Conservation (phyloP, 1,140 invertebrate species). For the Heterodera schachtii region DNA sequence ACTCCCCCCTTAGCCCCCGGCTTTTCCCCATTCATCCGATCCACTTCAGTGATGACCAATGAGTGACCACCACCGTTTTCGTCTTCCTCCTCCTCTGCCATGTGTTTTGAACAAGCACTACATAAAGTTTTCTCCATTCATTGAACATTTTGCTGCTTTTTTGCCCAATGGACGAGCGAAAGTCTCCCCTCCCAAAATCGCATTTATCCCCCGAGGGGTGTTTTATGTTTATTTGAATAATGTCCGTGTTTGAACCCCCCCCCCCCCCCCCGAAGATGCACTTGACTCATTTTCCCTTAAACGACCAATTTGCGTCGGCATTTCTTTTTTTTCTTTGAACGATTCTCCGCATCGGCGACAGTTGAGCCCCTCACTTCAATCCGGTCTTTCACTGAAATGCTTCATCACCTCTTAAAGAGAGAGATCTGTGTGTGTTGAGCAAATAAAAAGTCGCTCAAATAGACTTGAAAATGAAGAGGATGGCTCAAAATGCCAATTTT, state of each 20-base stretch:
- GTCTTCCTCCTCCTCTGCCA: too few species aligned
- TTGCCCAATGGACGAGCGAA: not conserved
- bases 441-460: too few species aligned
- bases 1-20: too few species aligned
- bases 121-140: too few species aligned
- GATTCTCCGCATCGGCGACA: not conserved
- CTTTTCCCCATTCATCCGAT: not conserved
- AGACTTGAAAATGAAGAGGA: too few species aligned
- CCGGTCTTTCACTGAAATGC: not conserved
- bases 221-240: not conserved
- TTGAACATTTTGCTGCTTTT: not conserved
- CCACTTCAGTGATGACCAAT: not conserved
- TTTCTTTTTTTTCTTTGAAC: not conserved
- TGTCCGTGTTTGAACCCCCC: not conserved
- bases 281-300: slow-evolving; percentile 3
- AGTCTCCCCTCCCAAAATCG: not conserved
- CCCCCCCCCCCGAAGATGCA: not conserved
- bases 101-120: too few species aligned
- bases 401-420: not conserved
- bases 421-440: too few species aligned
- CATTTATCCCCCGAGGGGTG: not conserved
- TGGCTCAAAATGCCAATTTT: too few species aligned
- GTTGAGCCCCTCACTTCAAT: not conserved
- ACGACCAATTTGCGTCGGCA: not conserved
- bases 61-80: too few species aligned